Evolutionary conservation across 2,888 invertebrate genomes (phyloP), one percentile per base, ranked within the genome.

Genomic region (Stenolophus ochropezus): DNA sequence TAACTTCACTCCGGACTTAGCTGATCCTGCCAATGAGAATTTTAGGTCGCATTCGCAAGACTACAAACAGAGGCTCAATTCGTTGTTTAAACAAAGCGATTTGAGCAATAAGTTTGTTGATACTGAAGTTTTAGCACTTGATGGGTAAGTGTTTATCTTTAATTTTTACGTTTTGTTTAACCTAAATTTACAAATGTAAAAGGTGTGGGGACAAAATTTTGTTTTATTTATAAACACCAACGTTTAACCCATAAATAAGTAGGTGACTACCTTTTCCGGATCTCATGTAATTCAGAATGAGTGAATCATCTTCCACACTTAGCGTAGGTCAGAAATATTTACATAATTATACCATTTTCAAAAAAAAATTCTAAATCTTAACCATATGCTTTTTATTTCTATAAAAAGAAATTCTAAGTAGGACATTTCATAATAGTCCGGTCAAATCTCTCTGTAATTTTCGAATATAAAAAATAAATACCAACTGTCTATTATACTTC

Each of bases 71-170:
- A 92, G 94, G 83, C 92, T 97, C 83, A 94, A 94, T 90, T 90
- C 94, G 82, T 89, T 96, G 51, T 94, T 96, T 87, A 91, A 93
- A 81, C 92, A 94, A 85, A 96, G 96, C 78, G 92, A 93, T 85
- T 90, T 96, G 47, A 92, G 94, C 84, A 92, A 94, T 84, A 94
- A 95, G 81, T 97, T 95, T 88, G 91, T 95, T 83, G 93, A 94
- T 20, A 93, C 94, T 25, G 96, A 97, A 87, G 93, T 96, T 81
- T 91, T 97, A 75, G 96, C 96, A 20, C 91, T 97, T 75, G 96
- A 97, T 88, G 96, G 95, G 96, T 96, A 90, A 91, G 91, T 86
- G 2, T 47, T 65, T 58, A 11, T 58, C 6, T 56, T 56, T n/a
- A n/a, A n/a, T n/a, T n/a, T n/a, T n/a, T n/a, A n/a, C n/a, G n/a